phyloP scores from a whole-genome alignment of 2,888 invertebrate species.

The Psylliodes chrysocephalus region DNA sequence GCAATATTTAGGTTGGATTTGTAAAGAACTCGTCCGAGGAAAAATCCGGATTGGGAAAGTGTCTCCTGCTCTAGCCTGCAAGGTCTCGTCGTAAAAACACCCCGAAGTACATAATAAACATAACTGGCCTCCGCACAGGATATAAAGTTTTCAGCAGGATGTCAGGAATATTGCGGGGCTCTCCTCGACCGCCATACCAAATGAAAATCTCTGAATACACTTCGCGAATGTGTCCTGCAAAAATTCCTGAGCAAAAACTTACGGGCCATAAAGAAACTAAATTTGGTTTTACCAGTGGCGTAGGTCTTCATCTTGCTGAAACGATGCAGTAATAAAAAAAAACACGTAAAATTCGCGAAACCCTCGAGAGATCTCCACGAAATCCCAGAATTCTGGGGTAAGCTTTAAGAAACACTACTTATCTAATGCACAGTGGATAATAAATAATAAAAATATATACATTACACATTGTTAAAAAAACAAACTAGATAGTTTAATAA shows the following conservation, averaged over 20 bases:
- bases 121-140: constrained; percentile 22
- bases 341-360: too few species aligned
- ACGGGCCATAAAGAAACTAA: neutral
- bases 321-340: too few species aligned
- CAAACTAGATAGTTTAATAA: too few species aligned
- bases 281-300: neutral
- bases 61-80: neutral
- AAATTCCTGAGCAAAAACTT: neutral
- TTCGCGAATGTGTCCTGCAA: neutral
- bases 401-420: too few species aligned
- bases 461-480: too few species aligned
- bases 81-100: constrained; percentile 12
- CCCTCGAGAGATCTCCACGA: too few species aligned
- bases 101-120: constrained; percentile 26
- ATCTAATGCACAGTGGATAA: too few species aligned
- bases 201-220: constrained; percentile 19
- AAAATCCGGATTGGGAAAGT: constrained; percentile 3
- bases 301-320: too few species aligned
- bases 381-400: too few species aligned
- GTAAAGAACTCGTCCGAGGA: neutral
- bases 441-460: too few species aligned
- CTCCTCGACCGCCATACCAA: constrained; percentile 16
- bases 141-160: constrained; percentile 24
- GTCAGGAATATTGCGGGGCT: constrained; percentile 18
- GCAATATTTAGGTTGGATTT: constrained; percentile 8